Evolutionary conservation across 2,797 vertebrate species (phyloP).

Genomic region (Streptopelia turtur): DNA sequence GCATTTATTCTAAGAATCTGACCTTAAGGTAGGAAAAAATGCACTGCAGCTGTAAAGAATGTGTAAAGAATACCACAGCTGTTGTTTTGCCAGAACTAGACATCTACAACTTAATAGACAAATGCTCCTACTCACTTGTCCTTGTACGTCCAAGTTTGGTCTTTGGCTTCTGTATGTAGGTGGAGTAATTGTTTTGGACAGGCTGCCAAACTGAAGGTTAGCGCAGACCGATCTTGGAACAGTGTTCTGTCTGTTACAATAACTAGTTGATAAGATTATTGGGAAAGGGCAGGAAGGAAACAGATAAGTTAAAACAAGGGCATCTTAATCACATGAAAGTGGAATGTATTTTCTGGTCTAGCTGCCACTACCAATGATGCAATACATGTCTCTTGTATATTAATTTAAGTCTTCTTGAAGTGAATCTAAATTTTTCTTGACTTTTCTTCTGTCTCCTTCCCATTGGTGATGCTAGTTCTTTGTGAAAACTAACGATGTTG

Average conservation of each 20-base stretch:
- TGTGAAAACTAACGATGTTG: neutral
- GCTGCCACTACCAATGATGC: neutral
- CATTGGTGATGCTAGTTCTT: neutral
- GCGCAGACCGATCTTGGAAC: neutral
- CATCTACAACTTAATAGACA: neutral
- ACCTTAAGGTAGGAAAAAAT: neutral
- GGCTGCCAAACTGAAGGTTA: constrained; percentile 37
- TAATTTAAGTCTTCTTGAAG: neutral
- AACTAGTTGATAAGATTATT: constrained; percentile 21
- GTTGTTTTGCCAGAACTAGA: neutral
- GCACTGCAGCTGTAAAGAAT: neutral
- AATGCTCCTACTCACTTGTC: constrained; percentile 13
- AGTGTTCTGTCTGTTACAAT: neutral
- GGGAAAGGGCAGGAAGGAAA: constrained; percentile 1
- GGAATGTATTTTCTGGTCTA: neutral
- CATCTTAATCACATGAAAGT: neutral
- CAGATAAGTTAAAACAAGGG: constrained; percentile 6
- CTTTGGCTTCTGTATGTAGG: neutral
- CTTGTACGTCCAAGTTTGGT: constrained; percentile 28
- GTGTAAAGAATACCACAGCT: neutral
- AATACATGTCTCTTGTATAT: neutral
- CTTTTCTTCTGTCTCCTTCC: neutral
- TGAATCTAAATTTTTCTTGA: neutral
- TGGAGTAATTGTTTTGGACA: constrained; percentile 15
- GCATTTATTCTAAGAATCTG: neutral